Base-by-base conservation (phyloP, 2,797 vertebrate species). In the Distichodus sexfasciatus region DNA sequence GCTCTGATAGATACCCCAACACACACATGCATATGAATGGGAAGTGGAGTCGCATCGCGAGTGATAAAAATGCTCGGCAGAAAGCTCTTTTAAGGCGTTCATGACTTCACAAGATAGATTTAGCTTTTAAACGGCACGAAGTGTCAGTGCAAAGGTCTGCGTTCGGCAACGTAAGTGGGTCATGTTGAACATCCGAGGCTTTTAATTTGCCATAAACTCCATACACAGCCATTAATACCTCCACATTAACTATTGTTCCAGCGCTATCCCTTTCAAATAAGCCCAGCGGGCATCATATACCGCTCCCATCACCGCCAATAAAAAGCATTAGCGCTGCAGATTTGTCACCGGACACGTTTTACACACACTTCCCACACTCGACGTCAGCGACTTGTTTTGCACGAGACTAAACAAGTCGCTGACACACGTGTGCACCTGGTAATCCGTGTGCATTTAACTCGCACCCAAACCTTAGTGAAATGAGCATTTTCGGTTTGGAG, bases 41-140 rank as follows among this genome's bases (percentile, higher is more conserved):
- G 55, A 35, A 47, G 57, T 23, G 8, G 28, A 35, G n/a, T 4
- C 57, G 6, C 14, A 21, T 44, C 19, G 48, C 1, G 40, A 3
- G 50, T 4, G 40, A 77, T 78, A 71, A 74, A 76, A 82, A 59
- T 41, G 44, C 76, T 75, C 51, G 31, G 26, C 26, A 10, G 58
- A 57, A 72, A 40, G 65, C 72, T 71, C 36, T 77, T 75, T 67
- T 53, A 60, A 74, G 36, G 65, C 69, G 64, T 53, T 74, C 77
- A 87, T 91, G 88, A 90, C 87, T 90, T 90, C 87, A 90, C 87
- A 90, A 90, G 90, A 91, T 82, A 88, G 84, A 91, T 90, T 86
- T 85, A 74, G 86, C 88, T 87, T 88, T 89, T 90, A 90, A 88
- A 85, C 85, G 83, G 72, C 62, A 71, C 69, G 76, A 85, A 80